These are phyloP conservation scores for Antechinus stuartii DNA, from an alignment of 2,113 vertebrate species.

Conservation along the genomic window DNA sequence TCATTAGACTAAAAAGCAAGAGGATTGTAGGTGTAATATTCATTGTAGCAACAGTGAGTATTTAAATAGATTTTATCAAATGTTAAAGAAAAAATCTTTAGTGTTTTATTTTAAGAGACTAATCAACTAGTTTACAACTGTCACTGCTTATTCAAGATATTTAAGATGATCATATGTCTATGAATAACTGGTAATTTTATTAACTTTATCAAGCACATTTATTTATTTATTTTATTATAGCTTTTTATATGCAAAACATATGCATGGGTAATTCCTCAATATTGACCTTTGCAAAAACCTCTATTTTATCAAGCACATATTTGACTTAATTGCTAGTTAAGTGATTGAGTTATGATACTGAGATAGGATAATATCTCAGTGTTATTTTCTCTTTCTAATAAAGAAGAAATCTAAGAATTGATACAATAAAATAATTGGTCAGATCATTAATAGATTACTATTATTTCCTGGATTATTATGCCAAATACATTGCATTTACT, in stretches of 20 bases:
- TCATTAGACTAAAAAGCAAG: not conserved
- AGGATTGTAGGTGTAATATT: not conserved
- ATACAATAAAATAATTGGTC: not conserved
- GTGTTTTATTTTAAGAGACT: conserved; percentile 19
- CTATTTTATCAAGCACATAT: too few species aligned
- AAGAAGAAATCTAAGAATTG: conserved; percentile 34
- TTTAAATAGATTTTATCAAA: conserved; percentile 40
- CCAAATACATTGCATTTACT: not conserved
- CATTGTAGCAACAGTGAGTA: not conserved
- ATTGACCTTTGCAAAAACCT: too few species aligned
- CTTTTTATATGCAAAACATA: too few species aligned
- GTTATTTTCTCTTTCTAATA: not conserved
- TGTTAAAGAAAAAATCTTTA: conserved; percentile 30
- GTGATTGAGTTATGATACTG: not conserved
- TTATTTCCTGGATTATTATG: not conserved
- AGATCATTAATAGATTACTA: not conserved
- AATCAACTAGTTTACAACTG: conserved; percentile 21
- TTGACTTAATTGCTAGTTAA: not conserved
- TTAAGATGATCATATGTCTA: conserved; percentile 11
- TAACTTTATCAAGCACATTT: not conserved
- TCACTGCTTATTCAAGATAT: not conserved
- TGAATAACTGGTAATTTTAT: conserved; percentile 4
- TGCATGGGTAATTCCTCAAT: too few species aligned
- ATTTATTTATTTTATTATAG: too few species aligned
- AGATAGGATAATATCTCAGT: not conserved